phyloP scores from a whole-genome alignment of 2,797 vertebrate genomes.

The Hydrolagus colliei region DNA sequence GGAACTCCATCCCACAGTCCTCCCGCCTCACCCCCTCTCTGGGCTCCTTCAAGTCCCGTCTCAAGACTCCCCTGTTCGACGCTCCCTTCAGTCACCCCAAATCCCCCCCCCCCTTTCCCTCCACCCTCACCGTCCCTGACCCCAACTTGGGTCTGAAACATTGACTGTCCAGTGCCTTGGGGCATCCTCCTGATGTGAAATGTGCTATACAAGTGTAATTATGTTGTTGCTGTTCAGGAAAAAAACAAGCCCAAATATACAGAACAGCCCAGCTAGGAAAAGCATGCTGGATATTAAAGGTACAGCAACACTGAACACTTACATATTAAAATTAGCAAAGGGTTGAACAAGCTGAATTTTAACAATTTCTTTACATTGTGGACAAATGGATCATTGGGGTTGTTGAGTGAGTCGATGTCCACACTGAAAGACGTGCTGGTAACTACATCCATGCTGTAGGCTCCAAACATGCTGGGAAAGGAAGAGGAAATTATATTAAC shows the following conservation, averaged over 20 bases:
- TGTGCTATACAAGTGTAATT: too few relatives aligned
- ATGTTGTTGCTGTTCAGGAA: conserved; percentile 14
- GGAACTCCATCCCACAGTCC: too few relatives aligned
- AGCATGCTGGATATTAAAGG: background rate
- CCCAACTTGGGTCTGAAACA: too few relatives aligned
- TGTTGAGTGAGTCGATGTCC: conserved; percentile 65
- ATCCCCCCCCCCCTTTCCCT: too few relatives aligned
- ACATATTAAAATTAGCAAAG: conserved; percentile 41
- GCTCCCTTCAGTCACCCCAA: too few relatives aligned
- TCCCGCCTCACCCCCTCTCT: too few relatives aligned
- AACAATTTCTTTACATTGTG: conserved; percentile 59
- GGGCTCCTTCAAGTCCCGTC: too few relatives aligned
- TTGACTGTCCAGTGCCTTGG: too few relatives aligned
- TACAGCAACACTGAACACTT: conserved; percentile 35
- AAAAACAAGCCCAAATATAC: background rate
- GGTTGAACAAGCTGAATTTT: conserved; percentile 47
- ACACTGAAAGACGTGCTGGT: conserved; percentile 71
- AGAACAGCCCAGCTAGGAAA: background rate
- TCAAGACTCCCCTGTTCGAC: too few relatives aligned
- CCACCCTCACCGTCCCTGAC: too few relatives aligned
- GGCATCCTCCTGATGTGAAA: too few relatives aligned
- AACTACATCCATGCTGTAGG: conserved; percentile 67
- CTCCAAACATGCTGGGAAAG: conserved; percentile 54
- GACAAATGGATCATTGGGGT: conserved; percentile 58
- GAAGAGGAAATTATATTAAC: conserved; percentile 16